Evolutionary conservation across 2,888 invertebrate genomes (phyloP).

Genomic region (Heliconius sara): DNA sequence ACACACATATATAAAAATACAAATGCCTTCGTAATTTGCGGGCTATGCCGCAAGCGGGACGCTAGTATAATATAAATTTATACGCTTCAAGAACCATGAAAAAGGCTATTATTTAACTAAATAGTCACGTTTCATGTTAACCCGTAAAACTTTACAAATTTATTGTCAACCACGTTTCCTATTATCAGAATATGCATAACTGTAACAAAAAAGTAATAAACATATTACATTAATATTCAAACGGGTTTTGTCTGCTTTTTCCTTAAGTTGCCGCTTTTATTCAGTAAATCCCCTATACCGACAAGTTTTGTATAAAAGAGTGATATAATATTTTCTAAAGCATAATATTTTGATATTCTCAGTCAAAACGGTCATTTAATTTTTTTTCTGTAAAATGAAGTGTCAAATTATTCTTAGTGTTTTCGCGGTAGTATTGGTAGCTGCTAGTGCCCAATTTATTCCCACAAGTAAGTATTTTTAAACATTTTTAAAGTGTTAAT

Average conservation of each 20-base stretch:
- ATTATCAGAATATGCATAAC: neutral
- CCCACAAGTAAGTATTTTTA: conserved; percentile 39
- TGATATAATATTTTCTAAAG: neutral
- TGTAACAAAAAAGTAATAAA: neutral
- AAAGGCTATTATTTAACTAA: neutral
- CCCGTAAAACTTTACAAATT: neutral
- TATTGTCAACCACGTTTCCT: neutral
- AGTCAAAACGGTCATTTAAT: neutral
- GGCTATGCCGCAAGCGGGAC: no score
- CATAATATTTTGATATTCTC: neutral
- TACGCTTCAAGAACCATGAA: neutral
- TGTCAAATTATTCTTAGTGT: conserved; percentile 47
- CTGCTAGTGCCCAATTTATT: conserved; percentile 52
- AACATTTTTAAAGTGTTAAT: no score
- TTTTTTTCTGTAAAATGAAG: conserved; percentile 50
- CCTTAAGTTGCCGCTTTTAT: neutral
- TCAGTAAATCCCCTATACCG: conserved; percentile 10
- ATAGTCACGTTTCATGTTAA: neutral
- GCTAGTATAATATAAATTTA: neutral
- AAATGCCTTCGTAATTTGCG: no score
- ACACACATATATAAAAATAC: no score
- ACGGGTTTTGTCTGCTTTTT: neutral
- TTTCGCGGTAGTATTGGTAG: conserved; percentile 45
- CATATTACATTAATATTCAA: conserved; percentile 14
- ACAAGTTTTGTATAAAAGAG: conserved; percentile 16